Conservation (phyloP, 2,797 vertebrate genomes). For the Monodelphis domestica region DNA sequence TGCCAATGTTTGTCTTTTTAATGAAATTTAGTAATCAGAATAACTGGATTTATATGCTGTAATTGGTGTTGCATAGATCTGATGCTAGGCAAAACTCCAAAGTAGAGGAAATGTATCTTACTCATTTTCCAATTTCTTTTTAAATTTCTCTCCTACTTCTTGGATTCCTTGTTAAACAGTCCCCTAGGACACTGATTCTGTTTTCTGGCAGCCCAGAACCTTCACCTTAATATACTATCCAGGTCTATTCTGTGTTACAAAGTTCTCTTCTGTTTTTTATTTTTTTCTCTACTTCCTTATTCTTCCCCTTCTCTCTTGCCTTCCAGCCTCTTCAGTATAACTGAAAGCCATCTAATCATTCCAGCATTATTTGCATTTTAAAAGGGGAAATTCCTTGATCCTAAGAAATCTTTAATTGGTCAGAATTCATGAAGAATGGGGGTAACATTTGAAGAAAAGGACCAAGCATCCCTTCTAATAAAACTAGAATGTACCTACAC, state of each 20-base stretch:
- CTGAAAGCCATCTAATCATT: background rate
- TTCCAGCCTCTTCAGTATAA: background rate
- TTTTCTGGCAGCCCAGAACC: background rate
- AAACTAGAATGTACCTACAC: background rate
- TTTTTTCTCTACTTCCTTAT: background rate
- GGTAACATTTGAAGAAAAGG: background rate
- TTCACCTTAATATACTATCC: background rate
- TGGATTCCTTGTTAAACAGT: background rate
- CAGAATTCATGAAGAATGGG: constrained; percentile 1
- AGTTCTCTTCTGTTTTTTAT: constrained; percentile 11
- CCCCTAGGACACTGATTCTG: background rate
- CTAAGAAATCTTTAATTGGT: constrained; percentile 1
- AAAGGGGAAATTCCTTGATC: background rate
- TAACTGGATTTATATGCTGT: background rate
- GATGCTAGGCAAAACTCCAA: background rate
- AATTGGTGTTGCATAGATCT: background rate
- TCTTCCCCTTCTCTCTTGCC: constrained; percentile 1
- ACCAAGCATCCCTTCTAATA: background rate
- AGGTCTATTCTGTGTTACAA: background rate
- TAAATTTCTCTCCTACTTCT: background rate
- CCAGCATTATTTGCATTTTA: constrained; percentile 18
- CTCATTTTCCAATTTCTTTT: background rate
- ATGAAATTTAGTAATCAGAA: background rate
- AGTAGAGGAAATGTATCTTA: background rate
- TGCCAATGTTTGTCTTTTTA: background rate